Base-by-base conservation (phyloP, 2,888 invertebrate genomes). In the Eubasilissa splendida region DNA sequence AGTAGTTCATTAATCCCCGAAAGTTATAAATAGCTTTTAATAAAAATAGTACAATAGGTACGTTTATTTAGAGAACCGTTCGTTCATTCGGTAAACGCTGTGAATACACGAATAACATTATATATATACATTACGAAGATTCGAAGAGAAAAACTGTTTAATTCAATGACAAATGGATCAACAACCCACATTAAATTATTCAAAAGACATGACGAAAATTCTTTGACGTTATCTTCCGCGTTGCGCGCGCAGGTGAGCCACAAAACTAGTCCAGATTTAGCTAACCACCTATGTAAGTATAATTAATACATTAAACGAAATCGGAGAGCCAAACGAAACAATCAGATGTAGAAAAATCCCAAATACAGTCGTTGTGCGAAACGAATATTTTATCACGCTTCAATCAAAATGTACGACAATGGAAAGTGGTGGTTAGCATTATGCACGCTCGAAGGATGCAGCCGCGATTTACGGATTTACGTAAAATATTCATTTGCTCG, bases 221-320 rank as follows among this genome's bases (percentile, higher is more conserved):
- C n/a, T 68, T 68, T 52, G 10, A 3, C n/a, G 22, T 68, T 14
- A 14, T 52, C 68, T 68, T 68, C 68, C 68, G 68, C 68, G 14
- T 68, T 50, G 52, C 68, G 33, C 68, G 68, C 68, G 42, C 68
- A 52, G 50, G 63, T 14, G 33, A 63, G 2, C 42, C 63, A 12
- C 33, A 11, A 63, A 63, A 63, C 33, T 33, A 63, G 63, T 63
- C 33, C 11, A 33, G 7, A 31, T 63, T 63, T 31, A 42, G 42
- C 42, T 7, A 42, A 7, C 42, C 42, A 42, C 42, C 42, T 4
- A 42, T 42, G 42, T 42, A 42, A 42, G 42, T 42, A 2, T 42
- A 42, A 42, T 42, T 42, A 42, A 63, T 33, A 63, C 33, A 10
- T 31, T 11, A 33, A 31, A 63, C 63, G 63, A 63, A 33, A 63